Percentiles rank a stretch among this genome's conserved stretches.
phyloP scores from a whole-genome alignment of 1,140 invertebrate species.

The Sycobia sp. region DNA sequence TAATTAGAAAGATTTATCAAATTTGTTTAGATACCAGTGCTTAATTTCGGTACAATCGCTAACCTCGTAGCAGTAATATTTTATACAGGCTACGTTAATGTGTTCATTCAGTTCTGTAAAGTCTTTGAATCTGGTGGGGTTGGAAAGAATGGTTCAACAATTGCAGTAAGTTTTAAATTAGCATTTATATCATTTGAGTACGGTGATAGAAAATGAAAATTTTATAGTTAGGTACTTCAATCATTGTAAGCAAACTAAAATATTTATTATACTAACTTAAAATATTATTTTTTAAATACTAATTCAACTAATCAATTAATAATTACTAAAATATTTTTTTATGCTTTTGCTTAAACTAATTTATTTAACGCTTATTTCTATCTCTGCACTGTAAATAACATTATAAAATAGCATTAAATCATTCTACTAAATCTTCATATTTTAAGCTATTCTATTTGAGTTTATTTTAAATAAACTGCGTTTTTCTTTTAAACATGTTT shows the following conservation, averaged over 20 bases:
- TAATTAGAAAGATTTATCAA: slow-evolving; percentile 37
- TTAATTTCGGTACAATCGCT: slow-evolving; percentile 62
- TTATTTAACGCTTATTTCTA: no score
- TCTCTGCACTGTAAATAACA: no score
- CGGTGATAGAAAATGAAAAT: background rate
- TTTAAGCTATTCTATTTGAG: no score
- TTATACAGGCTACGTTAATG: slow-evolving; percentile 69
- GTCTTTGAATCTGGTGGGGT: slow-evolving; percentile 78
- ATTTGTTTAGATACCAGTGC: slow-evolving; percentile 66
- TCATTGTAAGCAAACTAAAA: background rate
- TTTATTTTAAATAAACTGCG: no score
- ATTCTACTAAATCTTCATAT: no score
- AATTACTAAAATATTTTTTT: no score
- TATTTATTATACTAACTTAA: no score
- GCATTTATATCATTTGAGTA: background rate
- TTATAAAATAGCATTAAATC: no score
- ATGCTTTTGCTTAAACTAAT: no score
- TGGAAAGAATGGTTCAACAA: slow-evolving; percentile 93
- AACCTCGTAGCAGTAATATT: slow-evolving; percentile 66
- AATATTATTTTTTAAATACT: no score
- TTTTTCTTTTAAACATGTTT: no score
- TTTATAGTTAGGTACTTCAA: background rate
- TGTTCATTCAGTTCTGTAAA: slow-evolving; percentile 70
- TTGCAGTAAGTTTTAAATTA: slow-evolving; percentile 80
- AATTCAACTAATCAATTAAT: no score